Evolutionary conservation across 1,140 invertebrate genomes (phyloP), one percentile per base, ranked within the genome.

Genomic region (Drosophila serrata): DNA sequence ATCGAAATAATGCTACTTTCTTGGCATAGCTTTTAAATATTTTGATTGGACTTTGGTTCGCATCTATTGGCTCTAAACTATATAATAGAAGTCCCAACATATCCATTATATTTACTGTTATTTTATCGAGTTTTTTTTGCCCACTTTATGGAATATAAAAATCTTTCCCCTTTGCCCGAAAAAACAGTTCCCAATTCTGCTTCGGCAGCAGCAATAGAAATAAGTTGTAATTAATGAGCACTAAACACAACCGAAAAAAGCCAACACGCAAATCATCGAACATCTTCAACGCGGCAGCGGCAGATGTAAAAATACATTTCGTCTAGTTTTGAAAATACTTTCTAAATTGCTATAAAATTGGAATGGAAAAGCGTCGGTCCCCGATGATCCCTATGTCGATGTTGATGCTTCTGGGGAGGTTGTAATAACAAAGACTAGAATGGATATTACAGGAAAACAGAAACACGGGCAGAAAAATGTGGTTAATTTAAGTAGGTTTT

Each of bases 261-360:
- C 19, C 43, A 76, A 59, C 58, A 64, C 65, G 56, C 68, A 82
- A 82, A 82, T 81, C 65, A 63, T 55, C 13, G 33, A 43, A 69
- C 56, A 60, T 68, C 63, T 56, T 68, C 15, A 45, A 48, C 40
- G 33, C 19, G n/a, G n/a, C 57, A 29, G 43, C 43, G 62, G 59
- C 59, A 70, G 72, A 75, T 65, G 62, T 87, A 75, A 86, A 86
- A 82, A 86, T 86, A 81, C 48, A 86, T 79, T 81, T 62, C 69
- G 79, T 86, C 63, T 75, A 70, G 73, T 65, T 74, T 72, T 46
- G 49, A 55, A 79, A 82, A 87, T 82, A 78, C 55, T 65, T 79
- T 73, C 73, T 65, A 75, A 86, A 82, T 82, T 63, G 75, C 82
- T 79, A 88, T 82, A 73, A 88, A 82, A 56, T 72, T 80, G 57